phyloP scores from a whole-genome alignment of 1,140 invertebrate species.

The Rhyzopertha dominica region DNA sequence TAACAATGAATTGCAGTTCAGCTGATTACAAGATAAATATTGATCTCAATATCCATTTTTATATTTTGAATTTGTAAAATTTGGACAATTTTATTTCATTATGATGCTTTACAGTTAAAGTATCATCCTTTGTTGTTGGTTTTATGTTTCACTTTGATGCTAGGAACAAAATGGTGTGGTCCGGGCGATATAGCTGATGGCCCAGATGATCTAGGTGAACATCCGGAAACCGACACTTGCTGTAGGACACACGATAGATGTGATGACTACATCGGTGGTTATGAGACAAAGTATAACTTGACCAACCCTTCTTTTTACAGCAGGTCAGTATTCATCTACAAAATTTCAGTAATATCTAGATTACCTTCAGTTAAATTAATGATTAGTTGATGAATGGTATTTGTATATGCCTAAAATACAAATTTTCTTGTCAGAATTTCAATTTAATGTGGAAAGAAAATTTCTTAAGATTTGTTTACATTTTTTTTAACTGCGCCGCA shows the following conservation, averaged over 20 bases:
- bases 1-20: neutral
- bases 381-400: neutral
- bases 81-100: constrained; percentile 3
- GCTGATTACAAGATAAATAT: constrained; percentile 7
- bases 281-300: constrained; percentile 55
- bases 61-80: neutral
- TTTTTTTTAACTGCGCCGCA: too few species aligned
- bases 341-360: too few species aligned
- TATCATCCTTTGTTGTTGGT: too few species aligned
- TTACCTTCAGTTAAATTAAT: constrained; percentile 1
- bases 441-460: too few species aligned
- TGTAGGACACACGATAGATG: constrained; percentile 76
- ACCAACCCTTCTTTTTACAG: constrained; percentile 51
- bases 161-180: constrained; percentile 66
- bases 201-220: constrained; percentile 64
- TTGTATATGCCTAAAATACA: constrained; percentile 2
- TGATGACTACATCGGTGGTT: constrained; percentile 55
- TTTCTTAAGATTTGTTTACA: too few species aligned
- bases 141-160: constrained; percentile 8
- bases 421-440: too few species aligned
- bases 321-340: constrained; percentile 20
- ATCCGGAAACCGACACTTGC: constrained; percentile 65
- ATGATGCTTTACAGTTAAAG: constrained; percentile 23
- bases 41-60: neutral
- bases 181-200: constrained; percentile 63